phyloP scores from a whole-genome alignment of 2,113 vertebrate genomes.

The Gymnogyps californianus region DNA sequence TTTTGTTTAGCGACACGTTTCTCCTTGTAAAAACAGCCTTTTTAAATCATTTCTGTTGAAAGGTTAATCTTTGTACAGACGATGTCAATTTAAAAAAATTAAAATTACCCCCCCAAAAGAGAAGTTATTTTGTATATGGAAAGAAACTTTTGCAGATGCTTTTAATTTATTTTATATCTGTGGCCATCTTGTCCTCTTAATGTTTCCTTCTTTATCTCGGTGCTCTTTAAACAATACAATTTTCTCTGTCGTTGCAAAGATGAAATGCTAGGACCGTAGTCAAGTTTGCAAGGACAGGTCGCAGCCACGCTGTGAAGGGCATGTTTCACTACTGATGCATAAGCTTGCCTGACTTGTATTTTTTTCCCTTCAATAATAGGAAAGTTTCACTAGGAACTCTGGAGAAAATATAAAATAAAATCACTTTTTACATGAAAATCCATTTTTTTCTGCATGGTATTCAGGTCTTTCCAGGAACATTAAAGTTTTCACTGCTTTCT shows the following conservation, averaged over 20 bases:
- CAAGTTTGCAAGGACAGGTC: background rate
- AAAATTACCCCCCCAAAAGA: conserved; percentile 43
- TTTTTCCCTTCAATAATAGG: conserved; percentile 6
- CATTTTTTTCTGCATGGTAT: background rate
- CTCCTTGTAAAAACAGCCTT: conserved; percentile 7
- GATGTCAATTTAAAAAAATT: conserved; percentile 29
- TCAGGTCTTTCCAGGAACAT: background rate
- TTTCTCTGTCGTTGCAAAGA: background rate
- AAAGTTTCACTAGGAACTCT: conserved; percentile 51
- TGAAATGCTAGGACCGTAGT: background rate
- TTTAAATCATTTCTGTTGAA: conserved; percentile 74
- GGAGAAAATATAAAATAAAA: conserved; percentile 71
- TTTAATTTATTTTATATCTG: conserved; percentile 89
- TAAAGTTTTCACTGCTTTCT: background rate
- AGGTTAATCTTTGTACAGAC: conserved; percentile 82
- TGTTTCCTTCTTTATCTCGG: background rate
- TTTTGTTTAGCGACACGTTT: background rate
- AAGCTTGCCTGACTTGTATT: conserved; percentile 27
- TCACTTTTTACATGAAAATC: conserved; percentile 60
- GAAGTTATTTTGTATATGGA: conserved; percentile 87
- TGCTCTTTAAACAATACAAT: background rate
- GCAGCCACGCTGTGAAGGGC: background rate
- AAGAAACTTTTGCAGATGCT: conserved; percentile 79
- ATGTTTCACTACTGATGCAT: conserved; percentile 33
- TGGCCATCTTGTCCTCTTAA: conserved; percentile 61